phyloP scores from a whole-genome alignment of 2,888 invertebrate species.

The Phasia obesa region DNA sequence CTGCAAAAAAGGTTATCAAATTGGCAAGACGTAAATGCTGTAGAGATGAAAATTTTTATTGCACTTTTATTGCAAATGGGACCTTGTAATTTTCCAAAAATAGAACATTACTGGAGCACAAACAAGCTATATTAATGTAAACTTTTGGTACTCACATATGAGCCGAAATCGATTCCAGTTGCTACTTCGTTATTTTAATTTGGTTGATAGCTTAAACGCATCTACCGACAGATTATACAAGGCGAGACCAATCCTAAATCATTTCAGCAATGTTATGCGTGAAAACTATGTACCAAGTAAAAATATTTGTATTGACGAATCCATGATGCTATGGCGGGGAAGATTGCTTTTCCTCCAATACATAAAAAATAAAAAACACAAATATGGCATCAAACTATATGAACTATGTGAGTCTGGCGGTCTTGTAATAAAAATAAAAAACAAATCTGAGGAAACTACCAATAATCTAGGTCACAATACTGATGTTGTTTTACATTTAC shows the following conservation, averaged over 20 bases:
- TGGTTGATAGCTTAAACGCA: slow-evolving; percentile 50
- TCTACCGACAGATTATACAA: slow-evolving; percentile 40
- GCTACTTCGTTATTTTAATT: slow-evolving; percentile 49
- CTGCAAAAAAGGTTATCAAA: slow-evolving; percentile 13
- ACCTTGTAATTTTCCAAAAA: slow-evolving; percentile 44
- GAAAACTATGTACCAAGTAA: no score
- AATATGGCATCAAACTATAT: slow-evolving; percentile 51
- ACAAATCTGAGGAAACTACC: slow-evolving; percentile 44
- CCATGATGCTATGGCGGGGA: no score
- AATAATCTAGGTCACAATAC: slow-evolving; percentile 52
- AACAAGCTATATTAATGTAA: slow-evolving; percentile 18
- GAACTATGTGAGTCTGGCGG: slow-evolving; percentile 58
- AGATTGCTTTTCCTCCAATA: no score
- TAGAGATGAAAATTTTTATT: neutral
- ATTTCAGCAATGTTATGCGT: slow-evolving; percentile 20
- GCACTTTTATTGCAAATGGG: slow-evolving; percentile 13
- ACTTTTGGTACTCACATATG: slow-evolving; percentile 44
- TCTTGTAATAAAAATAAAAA: slow-evolving; percentile 63
- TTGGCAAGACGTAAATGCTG: no score
- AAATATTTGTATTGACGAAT: no score
- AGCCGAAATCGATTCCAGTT: slow-evolving; percentile 47
- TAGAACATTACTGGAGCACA: slow-evolving; percentile 17
- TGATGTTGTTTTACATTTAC: slow-evolving; percentile 67
- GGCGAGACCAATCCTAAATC: slow-evolving; percentile 30
- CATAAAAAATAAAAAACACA: slow-evolving; percentile 49